Base-by-base conservation (phyloP, 1,140 invertebrate genomes). In the Paralvinella palmiformis region DNA sequence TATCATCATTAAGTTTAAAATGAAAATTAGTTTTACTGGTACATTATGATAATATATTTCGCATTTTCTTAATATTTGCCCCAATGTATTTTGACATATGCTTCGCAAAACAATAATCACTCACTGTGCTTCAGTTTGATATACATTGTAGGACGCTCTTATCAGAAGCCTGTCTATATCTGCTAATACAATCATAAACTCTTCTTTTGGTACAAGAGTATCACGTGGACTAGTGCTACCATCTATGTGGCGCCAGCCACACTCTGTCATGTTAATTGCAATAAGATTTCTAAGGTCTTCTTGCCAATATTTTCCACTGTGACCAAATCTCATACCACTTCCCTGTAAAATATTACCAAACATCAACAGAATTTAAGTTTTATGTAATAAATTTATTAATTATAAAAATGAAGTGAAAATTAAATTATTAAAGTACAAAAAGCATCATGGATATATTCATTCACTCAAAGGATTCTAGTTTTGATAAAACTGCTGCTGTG, bases 71-170 rank as follows among this genome's bases (percentile, higher is more conserved):
- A n/a, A n/a, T n/a, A n/a, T n/a, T 48, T 20, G 44, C 2, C 2
- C 27, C 44, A 48, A 48, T 10, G 10, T 48, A 24, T 24, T 20
- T 48, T 48, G 27, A 48, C 27, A 48, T 10, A 2, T 48, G 10
- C 27, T 48, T 24, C 3, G 27, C 31, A 13, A 20, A 5, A 52
- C 20, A 27, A 48, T 24, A 52, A 58, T 59, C 24, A 78, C 79
- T 73, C 69, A 87, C 86, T 83, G 85, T 41, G 88, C 90, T 82
- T 96, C 92, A 63, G 92, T 88, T 82, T 99, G 95, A 75, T 95
- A 92, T 0, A 90, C 91, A 76, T 97, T 92, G 79, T 89, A 98
- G 60, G 92, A 91, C 0, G 92, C 93, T 59, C 94, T 84, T 29
- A 98, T 85, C 70, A 98, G 83, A 17, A 98, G 72, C 32, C 88